Percentiles rank a stretch among this genome's conserved stretches.
Conservation (phyloP, 2,113 vertebrate species). For the Rhinolophus sinicus region DNA sequence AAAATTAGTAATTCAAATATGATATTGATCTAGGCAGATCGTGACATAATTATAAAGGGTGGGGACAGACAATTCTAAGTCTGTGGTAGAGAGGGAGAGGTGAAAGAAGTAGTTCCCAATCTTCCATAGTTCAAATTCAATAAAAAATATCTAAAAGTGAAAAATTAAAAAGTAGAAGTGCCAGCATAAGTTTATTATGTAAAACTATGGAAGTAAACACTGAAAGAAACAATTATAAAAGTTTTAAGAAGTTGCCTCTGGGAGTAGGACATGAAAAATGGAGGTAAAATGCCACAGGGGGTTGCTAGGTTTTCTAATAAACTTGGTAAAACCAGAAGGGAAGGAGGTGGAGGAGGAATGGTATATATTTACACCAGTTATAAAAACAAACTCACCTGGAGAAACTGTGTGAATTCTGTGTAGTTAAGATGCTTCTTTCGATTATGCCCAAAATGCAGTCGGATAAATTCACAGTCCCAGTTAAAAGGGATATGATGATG, state of each 20-base stretch:
- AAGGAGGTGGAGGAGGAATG: not conserved
- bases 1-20: not conserved
- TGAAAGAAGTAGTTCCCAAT: not conserved
- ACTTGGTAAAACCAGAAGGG: slow-evolving; percentile 24
- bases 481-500: slow-evolving; percentile 98
- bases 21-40: slow-evolving; percentile 24
- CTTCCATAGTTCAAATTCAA: not conserved
- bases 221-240: not conserved
- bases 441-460: slow-evolving; percentile 96
- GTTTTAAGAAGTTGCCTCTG: not conserved
- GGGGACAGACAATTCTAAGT: not conserved
- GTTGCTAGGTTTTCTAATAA: slow-evolving; percentile 21
- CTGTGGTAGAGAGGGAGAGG: not conserved
- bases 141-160: not conserved
- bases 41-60: not conserved
- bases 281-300: not conserved
- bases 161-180: not conserved
- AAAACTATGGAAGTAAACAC: not conserved
- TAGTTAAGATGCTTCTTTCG: slow-evolving; percentile 95
- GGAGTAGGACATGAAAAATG: not conserved
- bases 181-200: not conserved
- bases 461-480: slow-evolving; percentile 98
- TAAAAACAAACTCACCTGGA: slow-evolving; percentile 90
- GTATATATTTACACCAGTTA: not conserved
- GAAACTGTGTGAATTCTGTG: slow-evolving; percentile 96